phyloP scores from a whole-genome alignment of 2,113 vertebrate species.

The Zosterops japonicus region DNA sequence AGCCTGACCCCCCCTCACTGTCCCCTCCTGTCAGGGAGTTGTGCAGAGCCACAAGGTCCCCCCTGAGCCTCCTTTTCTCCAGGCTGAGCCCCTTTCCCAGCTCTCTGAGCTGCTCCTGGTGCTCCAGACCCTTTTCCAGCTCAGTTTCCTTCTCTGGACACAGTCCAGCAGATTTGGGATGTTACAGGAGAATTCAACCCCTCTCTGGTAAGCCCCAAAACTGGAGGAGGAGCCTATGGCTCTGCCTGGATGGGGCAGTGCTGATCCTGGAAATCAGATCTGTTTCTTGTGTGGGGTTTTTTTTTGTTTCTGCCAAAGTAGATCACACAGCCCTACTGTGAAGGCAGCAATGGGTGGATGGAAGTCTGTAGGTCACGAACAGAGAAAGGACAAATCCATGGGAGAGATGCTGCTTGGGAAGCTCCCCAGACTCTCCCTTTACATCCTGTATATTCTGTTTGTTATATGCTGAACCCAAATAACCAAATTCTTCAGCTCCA shows the following conservation, averaged over 20 bases:
- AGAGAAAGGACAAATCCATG: background rate
- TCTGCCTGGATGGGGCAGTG: background rate
- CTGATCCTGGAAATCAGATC: background rate
- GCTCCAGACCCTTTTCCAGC: background rate
- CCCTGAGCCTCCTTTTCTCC: background rate
- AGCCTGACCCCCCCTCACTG: accelerated
- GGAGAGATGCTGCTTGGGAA: background rate
- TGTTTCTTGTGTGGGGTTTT: background rate
- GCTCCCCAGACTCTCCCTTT: background rate
- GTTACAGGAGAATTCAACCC: background rate
- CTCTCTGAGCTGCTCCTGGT: background rate
- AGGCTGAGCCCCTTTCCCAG: background rate
- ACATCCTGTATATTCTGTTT: background rate
- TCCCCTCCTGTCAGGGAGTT: background rate
- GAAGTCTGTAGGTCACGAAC: background rate
- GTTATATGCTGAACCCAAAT: background rate
- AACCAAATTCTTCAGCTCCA: background rate
- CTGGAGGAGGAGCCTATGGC: background rate
- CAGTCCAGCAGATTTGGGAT: background rate
- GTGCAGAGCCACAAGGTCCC: background rate
- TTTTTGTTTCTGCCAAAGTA: background rate
- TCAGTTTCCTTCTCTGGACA: accelerated
- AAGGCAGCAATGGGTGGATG: background rate
- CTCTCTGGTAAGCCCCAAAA: background rate
- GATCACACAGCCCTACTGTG: background rate